Base-by-base conservation (phyloP, 2,113 vertebrate genomes). In the Rana temporaria region DNA sequence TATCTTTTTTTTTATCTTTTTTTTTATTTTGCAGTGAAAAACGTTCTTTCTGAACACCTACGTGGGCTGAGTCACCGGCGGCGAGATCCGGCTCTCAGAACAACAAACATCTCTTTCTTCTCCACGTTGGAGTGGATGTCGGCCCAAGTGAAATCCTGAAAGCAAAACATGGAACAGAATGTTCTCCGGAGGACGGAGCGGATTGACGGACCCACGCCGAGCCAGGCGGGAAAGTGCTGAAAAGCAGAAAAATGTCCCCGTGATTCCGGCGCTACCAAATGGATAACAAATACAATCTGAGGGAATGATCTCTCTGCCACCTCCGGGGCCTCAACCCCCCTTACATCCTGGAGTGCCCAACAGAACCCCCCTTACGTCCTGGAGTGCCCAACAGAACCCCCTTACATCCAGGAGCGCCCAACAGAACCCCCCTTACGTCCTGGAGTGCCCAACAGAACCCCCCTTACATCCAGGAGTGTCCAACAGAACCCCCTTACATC, bases 21-120 rank as follows among this genome's bases (percentile, higher is more conserved):
- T 70, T 19, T 70, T 77, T 77, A 48, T 30, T 9, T 57, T 1
- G 56, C 76, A 0, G 34, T 55, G 68, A 59, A 73, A 19, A 81
- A 81, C 73, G 68, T 73, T 81, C 68, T 59, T 64, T 73, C 73
- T 34, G 24, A 32, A 52, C 68, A 30, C 79, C 79, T 60, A 72
- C 79, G 64, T 69, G 22, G 26, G 59, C 59, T 81, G 79, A 81
- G 55, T 81, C 79, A 81, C 30, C 6, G 59, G 22, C 20, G 22
- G 34, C 69, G 73, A 72, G 32, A 48, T 60, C 42, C 59, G 65
- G 56, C 59, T 55, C 56, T 20, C 59, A 81, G 69, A 69, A 81
- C 79, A 73, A 73, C 73, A 64, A 73, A 42, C 38, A 65, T 81
- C 38, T 60, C 62, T 80, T 48, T 59, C 53, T 7, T 15, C 57